Base-by-base conservation (phyloP, 2,888 invertebrate species). In the Xanthorhoe spadicearia region DNA sequence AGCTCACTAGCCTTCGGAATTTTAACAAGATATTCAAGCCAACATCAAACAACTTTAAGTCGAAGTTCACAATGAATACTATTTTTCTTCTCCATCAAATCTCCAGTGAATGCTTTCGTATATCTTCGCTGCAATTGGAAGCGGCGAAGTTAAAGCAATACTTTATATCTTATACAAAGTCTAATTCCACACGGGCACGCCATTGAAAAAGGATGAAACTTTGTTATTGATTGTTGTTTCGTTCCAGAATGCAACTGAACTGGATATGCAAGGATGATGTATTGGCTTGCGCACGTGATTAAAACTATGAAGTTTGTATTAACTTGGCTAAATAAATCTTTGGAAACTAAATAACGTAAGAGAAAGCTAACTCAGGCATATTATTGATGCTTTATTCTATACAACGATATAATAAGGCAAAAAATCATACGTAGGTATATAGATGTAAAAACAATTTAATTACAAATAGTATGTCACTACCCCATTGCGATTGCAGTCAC, bases 401-500 rank as follows among this genome's bases (percentile, higher is more conserved):
- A 7, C 5, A 32, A 32, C 32, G 7, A 32, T 7, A 6, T 4
- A 32, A 32, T n/a, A n/a, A n/a, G n/a, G n/a, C n/a, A n/a, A n/a
- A n/a, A n/a, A n/a, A n/a, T n/a, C n/a, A n/a, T n/a, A n/a, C n/a
- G n/a, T n/a, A n/a, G n/a, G n/a, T n/a, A n/a, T n/a, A n/a, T n/a
- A n/a, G n/a, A n/a, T n/a, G n/a, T n/a, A n/a, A n/a, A 18, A 28
- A 38, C 57, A 57, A 61, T 55, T 50, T 55, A 66, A 64, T 64
- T 64, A 64, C 61, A 64, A 46, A 9, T 53, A 59, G 32, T 46
- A 56, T 55, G 54, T 58, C 64, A 64, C 53, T 48, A 57, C 61
- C 66, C 70, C 54, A 53, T 69, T 73, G 76, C 74, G 77, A 86
- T 88, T 84, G 84, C 86, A 85, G 83, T 84, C 90, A 90, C 89